These are phyloP conservation scores for Diarsia dahlii DNA, from an alignment of 2,888 invertebrate genomes.

Conservation along the genomic window DNA sequence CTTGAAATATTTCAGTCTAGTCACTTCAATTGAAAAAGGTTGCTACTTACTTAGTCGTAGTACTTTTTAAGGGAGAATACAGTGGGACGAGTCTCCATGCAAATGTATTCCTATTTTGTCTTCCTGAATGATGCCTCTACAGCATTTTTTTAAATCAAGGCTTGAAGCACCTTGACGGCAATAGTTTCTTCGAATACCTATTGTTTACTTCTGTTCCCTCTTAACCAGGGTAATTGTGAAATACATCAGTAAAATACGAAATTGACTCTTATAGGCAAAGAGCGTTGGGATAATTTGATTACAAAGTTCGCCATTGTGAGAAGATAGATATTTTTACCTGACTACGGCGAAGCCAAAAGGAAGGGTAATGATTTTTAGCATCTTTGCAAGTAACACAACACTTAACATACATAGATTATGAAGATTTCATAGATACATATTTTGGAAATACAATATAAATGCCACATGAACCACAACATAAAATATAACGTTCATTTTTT, in stretches of 20 bases:
- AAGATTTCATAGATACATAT: neutral
- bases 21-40: conserved; percentile 12
- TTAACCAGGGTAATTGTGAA: neutral
- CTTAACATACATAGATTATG: neutral
- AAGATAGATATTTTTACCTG: neutral
- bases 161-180: no score
- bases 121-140: no score
- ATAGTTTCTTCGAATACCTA: no score
- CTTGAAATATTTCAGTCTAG: conserved; percentile 31
- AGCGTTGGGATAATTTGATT: neutral
- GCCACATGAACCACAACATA: neutral
- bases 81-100: no score
- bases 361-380: neutral
- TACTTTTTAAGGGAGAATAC: neutral
- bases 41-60: neutral
- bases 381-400: neutral
- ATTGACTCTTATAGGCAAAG: neutral
- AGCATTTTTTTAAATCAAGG: no score
- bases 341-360: no score
- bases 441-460: neutral
- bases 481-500: neutral
- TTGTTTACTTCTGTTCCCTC: no score
- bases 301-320: neutral
- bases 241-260: neutral
- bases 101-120: no score